phyloP scores from a whole-genome alignment of 2,888 invertebrate species.

The Nemurella pictetii region DNA sequence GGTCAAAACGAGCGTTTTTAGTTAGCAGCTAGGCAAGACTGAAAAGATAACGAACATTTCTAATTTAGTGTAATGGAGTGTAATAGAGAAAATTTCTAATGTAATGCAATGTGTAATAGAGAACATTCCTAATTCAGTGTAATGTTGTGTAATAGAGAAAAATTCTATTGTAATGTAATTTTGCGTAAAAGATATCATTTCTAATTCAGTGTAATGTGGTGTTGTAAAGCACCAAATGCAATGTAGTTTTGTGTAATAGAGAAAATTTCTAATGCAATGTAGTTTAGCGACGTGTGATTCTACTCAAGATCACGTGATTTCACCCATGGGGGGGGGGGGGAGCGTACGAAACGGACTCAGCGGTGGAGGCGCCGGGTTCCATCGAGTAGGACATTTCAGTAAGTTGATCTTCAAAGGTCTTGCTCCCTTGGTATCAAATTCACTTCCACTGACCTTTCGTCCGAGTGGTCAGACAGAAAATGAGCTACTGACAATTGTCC shows the following conservation, averaged over 20 bases:
- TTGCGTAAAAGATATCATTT: no score
- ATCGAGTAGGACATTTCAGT: not conserved
- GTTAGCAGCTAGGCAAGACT: not conserved
- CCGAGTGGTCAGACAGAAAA: not conserved
- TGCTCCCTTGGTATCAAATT: not conserved
- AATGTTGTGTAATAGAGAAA: no score
- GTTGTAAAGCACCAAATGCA: not conserved
- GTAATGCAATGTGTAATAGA: no score
- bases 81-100: not conserved
- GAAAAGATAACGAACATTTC: not conserved
- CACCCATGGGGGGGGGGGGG: no score
- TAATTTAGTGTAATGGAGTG: not conserved
- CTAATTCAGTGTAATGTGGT: not conserved
- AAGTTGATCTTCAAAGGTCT: slow-evolving; percentile 13
- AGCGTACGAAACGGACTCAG: not conserved
- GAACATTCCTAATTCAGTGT: no score
- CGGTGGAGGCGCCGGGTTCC: not conserved
- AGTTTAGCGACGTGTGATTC: no score
- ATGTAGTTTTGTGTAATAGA: no score
- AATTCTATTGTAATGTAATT: no score
- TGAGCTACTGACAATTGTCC: not conserved
- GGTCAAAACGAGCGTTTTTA: slow-evolving; percentile 13
- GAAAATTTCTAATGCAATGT: no score
- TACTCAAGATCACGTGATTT: no score
- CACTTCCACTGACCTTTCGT: slow-evolving; percentile 22